A percentile compares a stretch with the other conserved stretches of the same genome.
Evolutionary conservation across 2,113 vertebrate genomes (phyloP).

Genomic region (Kryptolebias marmoratus): DNA sequence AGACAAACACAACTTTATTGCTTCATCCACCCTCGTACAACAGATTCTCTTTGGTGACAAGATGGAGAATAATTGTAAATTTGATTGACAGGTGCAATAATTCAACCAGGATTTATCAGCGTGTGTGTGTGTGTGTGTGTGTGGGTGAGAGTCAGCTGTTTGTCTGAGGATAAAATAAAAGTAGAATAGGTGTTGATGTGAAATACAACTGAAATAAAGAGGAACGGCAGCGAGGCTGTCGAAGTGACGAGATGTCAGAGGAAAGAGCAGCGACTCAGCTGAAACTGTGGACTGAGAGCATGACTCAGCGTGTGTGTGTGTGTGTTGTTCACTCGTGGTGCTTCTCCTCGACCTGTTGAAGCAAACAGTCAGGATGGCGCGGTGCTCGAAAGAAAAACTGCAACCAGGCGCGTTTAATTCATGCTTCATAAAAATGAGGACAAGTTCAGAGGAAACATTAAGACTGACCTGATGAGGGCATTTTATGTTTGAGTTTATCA

Average conservation of each 20-base stretch:
- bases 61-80: conserved; percentile 38
- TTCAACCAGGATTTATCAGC: conserved; percentile 30
- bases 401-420: no score
- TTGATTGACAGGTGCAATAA: conserved; percentile 74
- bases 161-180: conserved; percentile 52
- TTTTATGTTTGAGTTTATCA: no score
- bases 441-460: no score
- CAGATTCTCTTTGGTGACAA: conserved; percentile 39
- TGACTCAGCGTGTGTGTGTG: conserved; percentile 10
- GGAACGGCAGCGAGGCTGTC: conserved; percentile 46
- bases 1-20: conserved; percentile 29
- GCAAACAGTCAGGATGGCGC: no score
- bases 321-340: background rate
- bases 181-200: conserved; percentile 33
- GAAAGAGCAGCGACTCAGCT: conserved; percentile 50
- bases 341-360: no score
- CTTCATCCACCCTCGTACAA: conserved; percentile 52
- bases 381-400: no score
- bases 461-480: no score
- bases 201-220: conserved; percentile 55
- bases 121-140: conserved; percentile 8
- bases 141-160: conserved; percentile 60
- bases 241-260: conserved; percentile 46
- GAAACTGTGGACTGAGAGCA: conserved; percentile 27
- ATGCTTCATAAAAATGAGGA: no score